Evolutionary conservation across 1,140 invertebrate species (phyloP), one percentile per base, ranked within the genome.

Genomic region (Eupeodes corollae): DNA sequence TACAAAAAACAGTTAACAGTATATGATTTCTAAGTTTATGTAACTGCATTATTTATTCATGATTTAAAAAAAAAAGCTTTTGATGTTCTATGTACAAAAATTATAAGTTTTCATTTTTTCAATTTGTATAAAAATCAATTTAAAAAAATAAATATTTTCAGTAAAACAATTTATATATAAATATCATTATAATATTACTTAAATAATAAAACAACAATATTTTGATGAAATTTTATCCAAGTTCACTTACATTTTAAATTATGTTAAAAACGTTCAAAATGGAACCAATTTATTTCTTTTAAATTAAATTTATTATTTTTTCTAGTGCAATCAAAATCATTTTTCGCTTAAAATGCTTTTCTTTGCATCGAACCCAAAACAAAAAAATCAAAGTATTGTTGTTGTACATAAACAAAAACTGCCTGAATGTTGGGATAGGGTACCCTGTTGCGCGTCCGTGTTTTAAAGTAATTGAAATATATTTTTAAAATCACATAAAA

Each of bases 381-480:
- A 37, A 33, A 41, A 40, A 40, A 40, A 35, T 56, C 57, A 57
- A 49, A 55, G 56, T 61, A 56, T 65, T 65, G 62, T 63, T 59
- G 64, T 51, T 60, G 15, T 48, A 53, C 45, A 45, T 52, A 53
- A 58, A 62, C 63, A 69, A 73, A 73, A 75, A 76, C 81, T 83
- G 86, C 88, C 88, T 91, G 88, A 90, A 91, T 91, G 88, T 90
- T 91, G 88, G 88, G 88, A 91, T 89, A 90, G 87, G 88, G 87
- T 89, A 88, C 85, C 86, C 86, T 75, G 47, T 52, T 51, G 54
- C 51, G 51, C 49, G 34, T 31, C 30, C 38, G 41, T 14, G 31
- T 35, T 33, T 38, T 41, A 41, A 53, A 52, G 30, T 47, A 42
- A 39, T 41, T 37, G 32, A 37, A 21, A 44, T 77, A 64, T 68